phyloP scores from a whole-genome alignment of 1,140 invertebrate genomes.

The Drosophila novamexicana region DNA sequence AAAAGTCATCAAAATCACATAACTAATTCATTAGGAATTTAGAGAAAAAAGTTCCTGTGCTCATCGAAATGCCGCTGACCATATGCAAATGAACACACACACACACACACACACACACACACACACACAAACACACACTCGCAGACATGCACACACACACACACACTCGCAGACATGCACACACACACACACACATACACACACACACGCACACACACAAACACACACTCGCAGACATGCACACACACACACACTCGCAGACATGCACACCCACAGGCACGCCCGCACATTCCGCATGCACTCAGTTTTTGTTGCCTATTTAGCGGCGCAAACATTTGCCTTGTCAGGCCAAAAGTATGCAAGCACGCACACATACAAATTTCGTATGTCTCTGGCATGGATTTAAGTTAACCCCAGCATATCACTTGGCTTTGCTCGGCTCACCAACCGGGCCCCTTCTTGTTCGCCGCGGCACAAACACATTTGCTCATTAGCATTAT shows the following conservation, averaged over 20 bases:
- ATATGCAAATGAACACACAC: conserved; percentile 3
- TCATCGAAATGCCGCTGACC: conserved; percentile 12
- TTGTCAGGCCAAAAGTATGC: conserved; percentile 23
- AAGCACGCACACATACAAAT: background rate
- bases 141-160: background rate
- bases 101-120: background rate
- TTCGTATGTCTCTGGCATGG: conserved; percentile 24
- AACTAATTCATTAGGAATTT: conserved; percentile 51
- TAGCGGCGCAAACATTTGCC: conserved; percentile 56
- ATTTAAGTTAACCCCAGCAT: conserved; percentile 53
- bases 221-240: background rate
- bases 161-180: background rate
- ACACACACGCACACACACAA: too few relatives aligned
- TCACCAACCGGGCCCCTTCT: background rate
- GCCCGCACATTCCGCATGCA: conserved; percentile 3
- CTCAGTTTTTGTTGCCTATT: conserved; percentile 56
- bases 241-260: background rate
- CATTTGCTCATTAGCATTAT: conserved; percentile 66
- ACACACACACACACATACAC: background rate
- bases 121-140: background rate
- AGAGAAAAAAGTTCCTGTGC: conserved; percentile 12
- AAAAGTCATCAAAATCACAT: conserved; percentile 58
- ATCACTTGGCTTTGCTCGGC: background rate
- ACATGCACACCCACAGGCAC: background rate
- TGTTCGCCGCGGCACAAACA: background rate